Conservation (phyloP, 1,140 invertebrate species). For the Zaprionus inermis region DNA sequence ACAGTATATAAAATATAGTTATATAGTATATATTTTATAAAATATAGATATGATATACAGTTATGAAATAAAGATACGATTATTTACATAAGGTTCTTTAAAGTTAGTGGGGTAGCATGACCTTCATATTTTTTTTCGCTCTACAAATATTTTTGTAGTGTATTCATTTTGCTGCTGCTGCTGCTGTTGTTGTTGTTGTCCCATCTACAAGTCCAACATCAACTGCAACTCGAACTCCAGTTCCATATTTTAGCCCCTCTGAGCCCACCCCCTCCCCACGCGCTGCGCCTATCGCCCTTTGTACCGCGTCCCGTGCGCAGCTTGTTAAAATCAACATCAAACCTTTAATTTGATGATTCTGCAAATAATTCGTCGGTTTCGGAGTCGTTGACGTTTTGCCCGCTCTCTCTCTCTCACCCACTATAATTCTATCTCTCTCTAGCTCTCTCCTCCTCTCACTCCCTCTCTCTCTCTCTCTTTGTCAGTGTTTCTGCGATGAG, state of each 20-base stretch:
- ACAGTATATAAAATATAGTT: too few species aligned
- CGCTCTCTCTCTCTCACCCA: not conserved
- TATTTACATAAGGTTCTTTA: too few species aligned
- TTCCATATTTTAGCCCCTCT: constrained; percentile 33
- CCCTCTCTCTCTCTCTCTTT: not conserved
- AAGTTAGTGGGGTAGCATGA: too few species aligned
- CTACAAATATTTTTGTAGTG: not conserved
- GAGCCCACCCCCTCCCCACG: not conserved
- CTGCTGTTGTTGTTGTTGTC: constrained; percentile 20
- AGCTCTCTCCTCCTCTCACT: not conserved
- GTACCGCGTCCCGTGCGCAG: constrained; percentile 36
- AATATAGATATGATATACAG: too few species aligned
- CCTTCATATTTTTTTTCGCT: too few species aligned
- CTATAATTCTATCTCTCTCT: not conserved
- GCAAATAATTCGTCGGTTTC: constrained; percentile 71
- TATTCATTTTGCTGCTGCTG: constrained; percentile 17
- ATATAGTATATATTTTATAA: too few species aligned
- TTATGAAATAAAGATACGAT: too few species aligned
- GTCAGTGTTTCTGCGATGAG: constrained; percentile 6
- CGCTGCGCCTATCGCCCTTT: not conserved
- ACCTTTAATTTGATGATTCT: constrained; percentile 83
- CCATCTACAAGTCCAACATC: constrained; percentile 23
- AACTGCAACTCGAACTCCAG: constrained; percentile 39
- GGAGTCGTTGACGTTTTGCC: constrained; percentile 68
- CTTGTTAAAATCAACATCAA: constrained; percentile 82